Evolutionary conservation across 2,888 invertebrate species (phyloP), one percentile per base, ranked within the genome.

Genomic region (Dolichomitus sp.): DNA sequence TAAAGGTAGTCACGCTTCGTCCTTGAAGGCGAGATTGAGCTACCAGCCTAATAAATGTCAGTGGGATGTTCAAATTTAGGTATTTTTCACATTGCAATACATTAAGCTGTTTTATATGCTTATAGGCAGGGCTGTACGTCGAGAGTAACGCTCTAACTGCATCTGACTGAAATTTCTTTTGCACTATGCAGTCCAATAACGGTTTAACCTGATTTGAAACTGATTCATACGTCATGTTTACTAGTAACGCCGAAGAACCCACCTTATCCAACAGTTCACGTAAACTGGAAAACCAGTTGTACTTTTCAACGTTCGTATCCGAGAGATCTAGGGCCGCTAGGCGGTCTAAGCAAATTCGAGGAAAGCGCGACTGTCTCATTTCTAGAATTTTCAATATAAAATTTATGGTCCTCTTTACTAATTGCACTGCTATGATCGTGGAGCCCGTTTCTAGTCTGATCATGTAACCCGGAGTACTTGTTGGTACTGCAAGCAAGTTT

Each of bases 401-500:
- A 2, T 4, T 52, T 48, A 78, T 17, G 9, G 65, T 54, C 33
- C 63, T 37, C 12, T 63, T 78, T 0, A 70, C 14, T 14, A 78
- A 37, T n/a, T 40, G 7, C 7, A 23, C 4, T 9, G 17, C 42
- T 14, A 73, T n/a, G 4, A n/a, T 57, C 3, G 63, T 37, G 1
- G 6, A 30, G 2, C 70, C 70, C 11, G 81, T 81, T 65, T 78
- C 81, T 11, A 81, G 17, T 1, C 77, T 50, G 17, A 72, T 33
- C 66, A 68, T 68, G 27, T 81, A 81, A 17, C 48, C 59, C 23
- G 78, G 66, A 14, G 73, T 81, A 19, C 66, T 23, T 12, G 7
- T 17, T 1, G 77, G 65, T 23, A 81, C 33, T 11, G 14, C 33
- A 1, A 78, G n/a, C 0, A 78, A 6, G n/a, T 14, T 9, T 42